Evolutionary conservation across 2,113 vertebrate genomes (phyloP).

Genomic region (Archocentrus centrarchus): DNA sequence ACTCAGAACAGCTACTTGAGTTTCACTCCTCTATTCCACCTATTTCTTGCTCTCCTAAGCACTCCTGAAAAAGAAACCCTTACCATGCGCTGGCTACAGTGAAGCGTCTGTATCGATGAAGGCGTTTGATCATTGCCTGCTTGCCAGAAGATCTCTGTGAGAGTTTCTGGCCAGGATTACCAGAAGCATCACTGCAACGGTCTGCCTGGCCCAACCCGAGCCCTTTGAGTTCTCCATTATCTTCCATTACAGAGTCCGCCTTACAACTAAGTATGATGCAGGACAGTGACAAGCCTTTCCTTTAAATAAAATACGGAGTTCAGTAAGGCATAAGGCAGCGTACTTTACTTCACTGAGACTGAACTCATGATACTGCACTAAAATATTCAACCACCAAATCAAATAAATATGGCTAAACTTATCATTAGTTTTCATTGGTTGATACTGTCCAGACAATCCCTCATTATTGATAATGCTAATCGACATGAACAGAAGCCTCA

Average conservation of each 20-base stretch:
- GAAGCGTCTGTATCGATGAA: constrained; percentile 89
- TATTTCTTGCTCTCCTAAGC: neutral
- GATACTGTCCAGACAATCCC: neutral
- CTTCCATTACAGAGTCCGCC: constrained; percentile 48
- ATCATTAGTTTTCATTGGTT: constrained; percentile 10
- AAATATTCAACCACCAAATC: neutral
- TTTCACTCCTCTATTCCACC: neutral
- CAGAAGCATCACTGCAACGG: constrained; percentile 76
- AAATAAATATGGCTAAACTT: neutral
- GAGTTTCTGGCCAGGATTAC: constrained; percentile 79
- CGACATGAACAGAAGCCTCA: neutral
- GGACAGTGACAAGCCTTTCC: neutral
- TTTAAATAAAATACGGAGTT: neutral
- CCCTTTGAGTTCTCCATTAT: constrained; percentile 75
- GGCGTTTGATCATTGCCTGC: constrained; percentile 87
- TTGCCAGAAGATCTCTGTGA: constrained; percentile 89
- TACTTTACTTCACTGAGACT: too few species aligned
- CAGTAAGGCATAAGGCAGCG: too few species aligned
- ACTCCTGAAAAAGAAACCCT: constrained; percentile 43
- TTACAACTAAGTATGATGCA: neutral
- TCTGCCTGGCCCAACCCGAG: constrained; percentile 50
- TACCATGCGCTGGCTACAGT: constrained; percentile 92
- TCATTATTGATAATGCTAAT: constrained; percentile 2
- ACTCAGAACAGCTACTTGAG: neutral
- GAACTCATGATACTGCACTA: neutral